Evolutionary conservation across 2,888 invertebrate genomes (phyloP).

Genomic region (Cerastoderma edule): DNA sequence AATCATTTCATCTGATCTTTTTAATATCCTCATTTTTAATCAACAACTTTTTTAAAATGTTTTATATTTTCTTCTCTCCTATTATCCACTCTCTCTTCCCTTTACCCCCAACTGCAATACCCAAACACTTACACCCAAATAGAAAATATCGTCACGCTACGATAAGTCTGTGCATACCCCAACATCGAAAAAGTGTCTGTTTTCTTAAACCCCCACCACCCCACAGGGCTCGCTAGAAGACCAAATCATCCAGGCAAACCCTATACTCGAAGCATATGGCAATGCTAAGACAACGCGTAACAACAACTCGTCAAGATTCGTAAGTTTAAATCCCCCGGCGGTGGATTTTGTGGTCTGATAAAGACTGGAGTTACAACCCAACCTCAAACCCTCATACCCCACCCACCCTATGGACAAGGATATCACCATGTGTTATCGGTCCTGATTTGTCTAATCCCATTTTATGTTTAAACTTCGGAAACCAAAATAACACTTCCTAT

Average conservation of each 20-base stretch:
- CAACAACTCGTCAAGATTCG: slow-evolving; percentile 99
- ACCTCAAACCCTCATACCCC: neutral
- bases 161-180: too few species aligned
- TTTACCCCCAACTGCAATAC: slow-evolving; percentile 15
- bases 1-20: too few species aligned
- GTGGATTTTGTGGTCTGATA: too few species aligned
- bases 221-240: slow-evolving; percentile 90
- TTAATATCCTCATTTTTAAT: too few species aligned
- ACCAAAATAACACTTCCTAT: too few species aligned
- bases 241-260: slow-evolving; percentile 99
- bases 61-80: slow-evolving; percentile 26
- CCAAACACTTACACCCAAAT: slow-evolving; percentile 1
- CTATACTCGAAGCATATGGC: slow-evolving; percentile 82
- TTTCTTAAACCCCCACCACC: slow-evolving; percentile 17
- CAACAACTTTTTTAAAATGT: too few species aligned
- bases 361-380: too few species aligned
- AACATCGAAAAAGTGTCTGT: too few species aligned
- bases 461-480: too few species aligned
- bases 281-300: slow-evolving; percentile 88
- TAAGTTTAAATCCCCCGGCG: too few species aligned
- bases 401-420: neutral
- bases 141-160: slow-evolving; percentile 11
- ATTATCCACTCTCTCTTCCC: slow-evolving; percentile 26
- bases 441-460: too few species aligned
- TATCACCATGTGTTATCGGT: too few species aligned